These are phyloP conservation scores for Cebidichthys violaceus DNA, from an alignment of 2,113 vertebrate species.

Conservation along the genomic window DNA sequence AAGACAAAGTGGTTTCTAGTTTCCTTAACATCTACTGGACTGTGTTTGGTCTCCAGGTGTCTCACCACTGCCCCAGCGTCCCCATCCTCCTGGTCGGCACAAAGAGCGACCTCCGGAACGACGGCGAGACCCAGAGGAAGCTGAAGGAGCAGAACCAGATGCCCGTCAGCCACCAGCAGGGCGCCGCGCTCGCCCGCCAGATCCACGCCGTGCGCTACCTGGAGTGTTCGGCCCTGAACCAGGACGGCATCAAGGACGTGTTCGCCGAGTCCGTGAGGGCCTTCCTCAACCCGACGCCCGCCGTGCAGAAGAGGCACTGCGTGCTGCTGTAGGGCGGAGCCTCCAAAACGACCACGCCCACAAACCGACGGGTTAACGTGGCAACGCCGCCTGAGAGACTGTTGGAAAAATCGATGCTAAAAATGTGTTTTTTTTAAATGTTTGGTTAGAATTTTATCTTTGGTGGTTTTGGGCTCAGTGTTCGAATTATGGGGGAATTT, in stretches of 20 bases:
- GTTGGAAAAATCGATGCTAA: background rate
- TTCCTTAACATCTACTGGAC: background rate
- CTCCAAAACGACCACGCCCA: background rate
- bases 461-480: background rate
- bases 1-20: background rate
- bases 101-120: slow-evolving; percentile 94
- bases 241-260: slow-evolving; percentile 97
- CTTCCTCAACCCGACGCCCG: slow-evolving; percentile 89
- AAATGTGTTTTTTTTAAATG: background rate
- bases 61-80: slow-evolving; percentile 94
- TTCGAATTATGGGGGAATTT: background rate
- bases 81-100: slow-evolving; percentile 96
- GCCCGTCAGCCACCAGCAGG: slow-evolving; percentile 90
- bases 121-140: slow-evolving; percentile 88
- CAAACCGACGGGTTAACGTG: background rate
- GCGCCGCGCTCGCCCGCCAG: slow-evolving; percentile 89
- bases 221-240: slow-evolving; percentile 95
- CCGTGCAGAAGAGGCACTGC: slow-evolving; percentile 85
- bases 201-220: slow-evolving; percentile 93
- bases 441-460: slow-evolving; percentile 43
- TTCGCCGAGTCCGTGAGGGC: slow-evolving; percentile 90
- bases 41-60: slow-evolving; percentile 51
- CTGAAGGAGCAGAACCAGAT: slow-evolving; percentile 95
- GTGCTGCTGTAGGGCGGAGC: slow-evolving; percentile 84
- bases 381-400: slow-evolving; percentile 16